A percentile compares a stretch with the other conserved stretches of the same genome.
Evolutionary conservation across 1,140 invertebrate genomes (phyloP).

Genomic region (Caenorhabditis remanei): DNA sequence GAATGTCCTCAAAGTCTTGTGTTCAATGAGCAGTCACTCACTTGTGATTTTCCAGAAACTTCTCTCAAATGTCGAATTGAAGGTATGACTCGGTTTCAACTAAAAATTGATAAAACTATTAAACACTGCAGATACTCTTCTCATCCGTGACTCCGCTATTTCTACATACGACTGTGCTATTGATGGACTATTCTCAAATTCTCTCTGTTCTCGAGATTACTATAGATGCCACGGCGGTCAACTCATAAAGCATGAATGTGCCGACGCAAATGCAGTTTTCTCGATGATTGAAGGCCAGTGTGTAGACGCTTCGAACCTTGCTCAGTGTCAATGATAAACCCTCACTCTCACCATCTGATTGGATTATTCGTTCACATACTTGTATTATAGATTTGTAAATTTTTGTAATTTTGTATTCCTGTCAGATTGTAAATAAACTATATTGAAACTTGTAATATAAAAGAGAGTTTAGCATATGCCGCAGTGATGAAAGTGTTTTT

Average conservation of each 20-base stretch:
- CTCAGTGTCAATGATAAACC: background rate
- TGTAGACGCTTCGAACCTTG: background rate
- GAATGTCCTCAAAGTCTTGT: background rate
- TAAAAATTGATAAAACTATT: background rate
- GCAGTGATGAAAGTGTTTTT: too few species aligned
- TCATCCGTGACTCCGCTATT: background rate
- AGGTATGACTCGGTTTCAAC: background rate
- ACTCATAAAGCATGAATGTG: constrained; percentile 20
- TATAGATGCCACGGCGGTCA: background rate
- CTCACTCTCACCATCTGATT: background rate
- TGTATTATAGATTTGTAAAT: too few species aligned
- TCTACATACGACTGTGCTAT: constrained; percentile 3
- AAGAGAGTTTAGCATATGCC: too few species aligned
- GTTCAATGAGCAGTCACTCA: constrained; percentile 2
- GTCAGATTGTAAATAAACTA: background rate
- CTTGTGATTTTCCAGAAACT: constrained; percentile 19
- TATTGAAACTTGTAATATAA: too few species aligned
- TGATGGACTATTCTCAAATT: background rate
- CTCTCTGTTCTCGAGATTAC: constrained; percentile 6
- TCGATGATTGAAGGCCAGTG: background rate
- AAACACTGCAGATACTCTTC: background rate
- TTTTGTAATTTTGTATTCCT: background rate
- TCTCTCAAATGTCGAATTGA: constrained; percentile 2
- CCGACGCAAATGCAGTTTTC: background rate
- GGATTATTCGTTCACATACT: too few species aligned